Conservation (phyloP, 2,113 vertebrate species). For the Corythaixoides concolor region DNA sequence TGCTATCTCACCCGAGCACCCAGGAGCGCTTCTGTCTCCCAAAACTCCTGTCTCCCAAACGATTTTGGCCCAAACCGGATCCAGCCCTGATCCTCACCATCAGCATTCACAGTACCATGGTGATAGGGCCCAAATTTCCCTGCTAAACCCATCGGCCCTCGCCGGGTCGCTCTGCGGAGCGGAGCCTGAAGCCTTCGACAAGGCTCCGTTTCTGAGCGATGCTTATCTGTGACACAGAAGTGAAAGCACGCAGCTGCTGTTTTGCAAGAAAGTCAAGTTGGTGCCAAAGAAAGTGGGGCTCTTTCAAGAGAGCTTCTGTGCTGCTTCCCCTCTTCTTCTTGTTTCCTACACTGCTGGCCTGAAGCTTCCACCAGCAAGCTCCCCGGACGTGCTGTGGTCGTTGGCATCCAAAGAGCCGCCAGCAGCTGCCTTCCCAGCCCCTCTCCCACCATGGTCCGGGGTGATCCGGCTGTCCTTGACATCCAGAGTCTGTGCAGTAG, state of each 20-base stretch:
- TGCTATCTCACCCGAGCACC: neutral
- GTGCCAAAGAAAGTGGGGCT: neutral
- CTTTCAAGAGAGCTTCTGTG: neutral
- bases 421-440: neutral
- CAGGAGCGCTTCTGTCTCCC: neutral
- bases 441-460: fast-evolving
- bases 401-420: neutral
- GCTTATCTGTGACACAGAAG: slow-evolving; percentile 13
- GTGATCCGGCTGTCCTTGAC: neutral
- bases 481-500: neutral
- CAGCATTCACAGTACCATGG: fast-evolving
- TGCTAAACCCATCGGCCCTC: neutral
- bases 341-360: neutral
- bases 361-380: neutral
- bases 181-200: neutral
- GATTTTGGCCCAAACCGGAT: neutral
- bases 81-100: fast-evolving
- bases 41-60: neutral
- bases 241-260: slow-evolving; percentile 33
- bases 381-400: neutral
- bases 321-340: neutral
- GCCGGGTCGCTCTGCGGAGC: neutral
- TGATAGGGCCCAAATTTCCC: neutral
- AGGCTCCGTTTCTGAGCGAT: neutral
- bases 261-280: neutral